Evolutionary conservation across 2,113 vertebrate genomes (phyloP), one percentile per base, ranked within the genome.

Genomic region (Calonectris borealis): DNA sequence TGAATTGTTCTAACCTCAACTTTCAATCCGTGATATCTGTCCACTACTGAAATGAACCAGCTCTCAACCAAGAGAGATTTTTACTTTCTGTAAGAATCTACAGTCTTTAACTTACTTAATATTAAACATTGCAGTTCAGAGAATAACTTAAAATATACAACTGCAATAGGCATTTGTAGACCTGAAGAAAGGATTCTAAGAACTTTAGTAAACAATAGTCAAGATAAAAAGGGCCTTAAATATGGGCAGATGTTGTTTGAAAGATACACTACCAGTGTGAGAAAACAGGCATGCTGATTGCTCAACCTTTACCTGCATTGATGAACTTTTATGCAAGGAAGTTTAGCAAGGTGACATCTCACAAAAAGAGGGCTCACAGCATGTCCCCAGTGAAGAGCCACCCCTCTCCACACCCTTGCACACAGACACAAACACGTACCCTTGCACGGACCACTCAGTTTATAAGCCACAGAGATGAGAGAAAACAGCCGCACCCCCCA

Each of bases 341-440:
- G 8, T 34, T 78, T 32, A 29, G 13, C 1, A 2, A 64, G 32
- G 11, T 51, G 32, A 2, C 7, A 16, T 40, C 46, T 86, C 80
- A 48, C 36, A 26, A 60, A 40, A 81, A 66, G 34, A 57, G 13
- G 15, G 25, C 5, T 86, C 20, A 24, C 1, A 2, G 31, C 27
- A 17, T 0, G 1, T 65, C 27, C 34, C 6, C 54, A 3, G 22
- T 8, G 22, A 83, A 34, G 10, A 94, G 42, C 16, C 0, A 0
- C 24, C 62, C 46, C 52, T 62, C 62, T 69, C n/a, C 0, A 6
- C 73, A 71, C 29, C 68, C 83, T 78, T 70, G 52, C 14, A 65
- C 34, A 29, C 25, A 54, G 34, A 13, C 78, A 80, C 25, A 48
- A 31, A 44, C 19, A 22, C 0, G 1, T 68, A 14, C 3, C 25